These are phyloP conservation scores for Gisinianus flammeolus DNA, from an alignment of 2,888 invertebrate genomes.

Conservation along the genomic window DNA sequence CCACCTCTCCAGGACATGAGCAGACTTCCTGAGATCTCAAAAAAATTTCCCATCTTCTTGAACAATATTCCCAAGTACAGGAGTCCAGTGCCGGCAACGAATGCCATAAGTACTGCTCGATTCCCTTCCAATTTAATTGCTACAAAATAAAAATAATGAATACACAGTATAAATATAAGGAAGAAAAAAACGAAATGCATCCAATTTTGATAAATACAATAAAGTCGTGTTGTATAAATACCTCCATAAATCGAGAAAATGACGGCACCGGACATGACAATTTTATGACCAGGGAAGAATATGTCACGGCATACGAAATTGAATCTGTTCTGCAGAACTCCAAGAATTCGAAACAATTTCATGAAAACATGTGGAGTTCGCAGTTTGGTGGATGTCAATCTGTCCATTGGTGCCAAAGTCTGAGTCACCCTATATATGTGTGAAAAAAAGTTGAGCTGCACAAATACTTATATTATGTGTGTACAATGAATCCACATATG, in stretches of 20 bases:
- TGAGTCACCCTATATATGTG: background rate
- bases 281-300: background rate
- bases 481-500: too few relatives aligned
- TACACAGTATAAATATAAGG: too few relatives aligned
- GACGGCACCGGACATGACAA: background rate
- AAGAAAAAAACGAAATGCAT: too few relatives aligned
- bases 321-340: background rate
- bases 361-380: background rate
- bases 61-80: background rate
- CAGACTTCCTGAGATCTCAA: background rate
- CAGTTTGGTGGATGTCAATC: background rate
- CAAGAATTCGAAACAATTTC: background rate
- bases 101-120: background rate
- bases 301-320: background rate
- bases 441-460: background rate
- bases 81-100: background rate
- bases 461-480: background rate
- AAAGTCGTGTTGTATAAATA: too few relatives aligned
- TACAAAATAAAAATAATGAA: too few relatives aligned
- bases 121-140: background rate
- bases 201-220: too few relatives aligned
- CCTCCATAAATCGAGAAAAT: background rate
- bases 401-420: background rate
- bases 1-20: background rate
- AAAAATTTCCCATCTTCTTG: background rate